Conservation (phyloP, 35 echinoderm and acorn worm genomes). For the Holothuria glaberrima region DNA sequence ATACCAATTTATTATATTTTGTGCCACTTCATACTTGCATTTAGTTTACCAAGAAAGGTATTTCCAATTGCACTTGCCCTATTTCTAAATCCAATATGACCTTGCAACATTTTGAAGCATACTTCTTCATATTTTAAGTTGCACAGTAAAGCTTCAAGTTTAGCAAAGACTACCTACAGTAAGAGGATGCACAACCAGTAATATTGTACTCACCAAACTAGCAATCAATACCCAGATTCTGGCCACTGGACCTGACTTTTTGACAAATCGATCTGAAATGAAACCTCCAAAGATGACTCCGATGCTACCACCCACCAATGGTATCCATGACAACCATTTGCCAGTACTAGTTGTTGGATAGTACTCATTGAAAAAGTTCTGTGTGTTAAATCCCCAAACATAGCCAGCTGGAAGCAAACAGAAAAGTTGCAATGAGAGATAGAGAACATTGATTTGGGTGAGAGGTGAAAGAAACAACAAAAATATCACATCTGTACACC, state of each 20-base stretch:
- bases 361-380: conserved; percentile 79
- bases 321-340: conserved; percentile 88
- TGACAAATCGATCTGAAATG: conserved; percentile 85
- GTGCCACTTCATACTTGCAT: too few relatives aligned
- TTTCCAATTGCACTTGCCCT: too few relatives aligned
- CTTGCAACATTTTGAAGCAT: too few relatives aligned
- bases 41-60: too few relatives aligned
- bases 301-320: conserved; percentile 82
- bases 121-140: too few relatives aligned
- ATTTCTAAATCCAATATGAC: too few relatives aligned
- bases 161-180: too few relatives aligned
- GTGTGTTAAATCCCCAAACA: conserved; percentile 94
- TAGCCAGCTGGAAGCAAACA: conserved; percentile 83
- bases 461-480: conserved; percentile 43
- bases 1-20: too few relatives aligned
- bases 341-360: conserved; percentile 70
- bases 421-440: conserved; percentile 58
- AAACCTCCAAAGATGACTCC: conserved; percentile 83
- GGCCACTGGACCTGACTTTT: conserved; percentile 66
- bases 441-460: conserved; percentile 38
- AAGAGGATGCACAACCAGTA: too few relatives aligned
- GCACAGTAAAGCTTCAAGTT: too few relatives aligned
- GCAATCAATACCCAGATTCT: conserved; percentile 83
- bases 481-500: neutral
- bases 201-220: conserved; percentile 70